Evolutionary conservation across 2,888 invertebrate genomes (phyloP).

Genomic region (Conus canariensis): DNA sequence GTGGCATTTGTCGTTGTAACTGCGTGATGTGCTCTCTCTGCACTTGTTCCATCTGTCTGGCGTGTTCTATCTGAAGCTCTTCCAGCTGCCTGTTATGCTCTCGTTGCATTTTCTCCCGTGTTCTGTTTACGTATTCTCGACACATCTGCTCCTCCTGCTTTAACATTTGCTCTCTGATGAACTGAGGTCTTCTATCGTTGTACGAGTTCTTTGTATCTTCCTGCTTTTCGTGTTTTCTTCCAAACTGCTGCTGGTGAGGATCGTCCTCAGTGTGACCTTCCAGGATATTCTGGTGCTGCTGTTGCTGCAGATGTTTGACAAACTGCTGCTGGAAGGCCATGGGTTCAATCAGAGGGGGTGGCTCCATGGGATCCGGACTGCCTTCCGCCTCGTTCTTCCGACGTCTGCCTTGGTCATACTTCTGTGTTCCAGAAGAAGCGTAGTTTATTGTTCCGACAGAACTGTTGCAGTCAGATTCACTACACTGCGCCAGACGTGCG

Average conservation of each 20-base stretch:
- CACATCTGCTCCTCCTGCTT: constrained; percentile 24
- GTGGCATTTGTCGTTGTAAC: not conserved
- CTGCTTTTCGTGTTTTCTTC: not conserved
- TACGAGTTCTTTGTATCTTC: not conserved
- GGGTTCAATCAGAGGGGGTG: constrained; percentile 2
- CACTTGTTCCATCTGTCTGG: not conserved
- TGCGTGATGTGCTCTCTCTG: not conserved
- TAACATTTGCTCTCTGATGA: not conserved
- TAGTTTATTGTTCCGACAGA: not conserved
- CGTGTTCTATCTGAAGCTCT: not conserved
- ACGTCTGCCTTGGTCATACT: not conserved
- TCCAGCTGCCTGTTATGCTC: not conserved
- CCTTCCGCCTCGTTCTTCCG: not conserved
- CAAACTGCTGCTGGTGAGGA: not conserved
- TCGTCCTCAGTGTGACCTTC: not conserved
- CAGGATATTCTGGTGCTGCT: not conserved
- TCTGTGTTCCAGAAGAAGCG: not conserved
- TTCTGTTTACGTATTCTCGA: not conserved
- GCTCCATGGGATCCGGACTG: not conserved
- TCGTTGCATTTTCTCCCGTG: constrained; percentile 16
- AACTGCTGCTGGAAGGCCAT: constrained; percentile 34
- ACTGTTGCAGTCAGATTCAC: not conserved
- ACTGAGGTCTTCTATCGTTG: not conserved
- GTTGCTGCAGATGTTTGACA: constrained; percentile 11
- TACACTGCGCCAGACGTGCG: not conserved